These are phyloP conservation scores for Ornithorhynchus anatinus DNA, from an alignment of 2,113 vertebrate species.

Conservation along the genomic window DNA sequence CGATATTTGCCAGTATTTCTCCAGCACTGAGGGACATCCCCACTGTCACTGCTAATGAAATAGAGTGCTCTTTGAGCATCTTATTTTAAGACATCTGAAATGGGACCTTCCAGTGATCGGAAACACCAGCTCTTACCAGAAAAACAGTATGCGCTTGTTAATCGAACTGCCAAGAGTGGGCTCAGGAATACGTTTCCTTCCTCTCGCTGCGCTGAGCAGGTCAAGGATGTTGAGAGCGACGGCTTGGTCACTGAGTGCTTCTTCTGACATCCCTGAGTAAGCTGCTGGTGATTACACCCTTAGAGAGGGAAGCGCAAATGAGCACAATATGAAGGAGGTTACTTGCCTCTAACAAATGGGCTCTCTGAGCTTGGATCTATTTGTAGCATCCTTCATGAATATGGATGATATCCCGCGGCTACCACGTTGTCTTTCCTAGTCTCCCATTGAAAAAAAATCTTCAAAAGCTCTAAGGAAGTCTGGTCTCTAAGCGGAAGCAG, in stretches of 20 bases:
- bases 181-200: neutral
- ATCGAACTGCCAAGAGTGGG: neutral
- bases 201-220: neutral
- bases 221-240: neutral
- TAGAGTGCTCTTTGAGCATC: too few relatives aligned
- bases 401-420: conserved; percentile 44
- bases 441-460: conserved; percentile 36
- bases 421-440: conserved; percentile 24
- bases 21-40: too few relatives aligned
- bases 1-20: too few relatives aligned
- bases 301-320: conserved; percentile 18
- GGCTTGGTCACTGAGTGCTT: neutral
- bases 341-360: conserved; percentile 7
- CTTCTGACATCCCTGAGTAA: neutral
- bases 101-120: neutral
- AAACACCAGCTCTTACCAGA: neutral
- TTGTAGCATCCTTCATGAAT: conserved; percentile 50
- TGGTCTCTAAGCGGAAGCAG: conserved; percentile 16
- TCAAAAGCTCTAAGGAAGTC: conserved; percentile 35
- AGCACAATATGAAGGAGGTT: neutral
- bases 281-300: neutral
- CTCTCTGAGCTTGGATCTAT: conserved; percentile 28
- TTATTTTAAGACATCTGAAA: conserved; percentile 12
- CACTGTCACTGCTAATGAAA: too few relatives aligned
- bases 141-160: neutral